Evolutionary conservation across 2,888 invertebrate genomes (phyloP).

Genomic region (Apamea monoglypha): DNA sequence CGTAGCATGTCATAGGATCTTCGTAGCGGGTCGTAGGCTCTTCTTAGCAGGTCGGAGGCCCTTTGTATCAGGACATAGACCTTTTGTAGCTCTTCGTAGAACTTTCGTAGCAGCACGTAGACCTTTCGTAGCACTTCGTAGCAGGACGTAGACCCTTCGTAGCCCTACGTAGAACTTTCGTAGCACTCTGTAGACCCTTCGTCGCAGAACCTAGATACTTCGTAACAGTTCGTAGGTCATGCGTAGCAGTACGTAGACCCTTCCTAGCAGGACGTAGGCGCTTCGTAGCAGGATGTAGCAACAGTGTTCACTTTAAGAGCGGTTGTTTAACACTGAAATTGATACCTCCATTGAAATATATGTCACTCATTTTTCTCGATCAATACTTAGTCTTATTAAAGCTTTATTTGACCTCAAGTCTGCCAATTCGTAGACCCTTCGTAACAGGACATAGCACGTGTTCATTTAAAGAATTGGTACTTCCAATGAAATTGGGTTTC

Average conservation of each 20-base stretch:
- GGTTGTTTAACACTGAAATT: background rate
- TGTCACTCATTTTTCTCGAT: background rate
- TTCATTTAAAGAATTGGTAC: too few species aligned
- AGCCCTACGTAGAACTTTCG: background rate
- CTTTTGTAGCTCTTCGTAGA: background rate
- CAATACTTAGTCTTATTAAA: background rate
- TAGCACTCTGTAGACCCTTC: background rate
- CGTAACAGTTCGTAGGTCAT: background rate
- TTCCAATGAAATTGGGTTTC: too few species aligned
- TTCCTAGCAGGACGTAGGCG: background rate
- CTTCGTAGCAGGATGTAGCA: background rate
- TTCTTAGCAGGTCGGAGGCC: background rate
- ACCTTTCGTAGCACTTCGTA: background rate
- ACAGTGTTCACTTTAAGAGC: background rate
- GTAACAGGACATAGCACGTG: background rate
- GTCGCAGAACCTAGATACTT: background rate
- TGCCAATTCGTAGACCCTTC: background rate
- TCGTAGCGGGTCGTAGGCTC: background rate
- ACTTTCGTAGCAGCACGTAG: fast-evolving
- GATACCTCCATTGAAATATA: background rate
- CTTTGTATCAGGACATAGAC: background rate
- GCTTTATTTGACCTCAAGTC: background rate
- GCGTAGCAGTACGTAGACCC: background rate
- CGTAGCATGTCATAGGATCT: background rate
- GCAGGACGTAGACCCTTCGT: too few species aligned